phyloP scores from a whole-genome alignment of 2,797 vertebrate genomes.

The Pangasius mekongensis region DNA sequence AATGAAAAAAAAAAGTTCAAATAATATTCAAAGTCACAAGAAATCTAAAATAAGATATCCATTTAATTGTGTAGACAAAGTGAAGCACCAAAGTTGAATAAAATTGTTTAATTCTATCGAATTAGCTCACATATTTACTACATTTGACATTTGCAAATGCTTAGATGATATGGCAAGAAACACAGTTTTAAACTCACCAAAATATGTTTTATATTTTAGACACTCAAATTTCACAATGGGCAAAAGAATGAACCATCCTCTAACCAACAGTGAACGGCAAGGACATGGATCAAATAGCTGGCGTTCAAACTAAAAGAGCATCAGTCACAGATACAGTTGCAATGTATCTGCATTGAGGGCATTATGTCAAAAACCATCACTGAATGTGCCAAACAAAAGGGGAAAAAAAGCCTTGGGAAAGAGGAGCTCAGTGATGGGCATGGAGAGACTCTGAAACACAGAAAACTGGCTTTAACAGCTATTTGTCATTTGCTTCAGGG shows the following conservation, averaged over 20 bases:
- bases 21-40: background rate
- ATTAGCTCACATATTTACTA: background rate
- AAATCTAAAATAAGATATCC: background rate
- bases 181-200: background rate
- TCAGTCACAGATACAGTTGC: background rate
- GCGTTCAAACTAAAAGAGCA: background rate
- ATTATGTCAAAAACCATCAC: background rate
- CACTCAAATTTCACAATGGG: background rate
- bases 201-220: background rate
- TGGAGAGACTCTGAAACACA: background rate
- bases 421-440: background rate
- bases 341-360: background rate
- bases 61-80: background rate
- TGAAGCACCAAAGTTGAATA: background rate
- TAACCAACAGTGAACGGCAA: background rate
- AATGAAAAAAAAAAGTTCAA: background rate
- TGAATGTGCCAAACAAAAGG: conserved; percentile 7
- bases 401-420: background rate
- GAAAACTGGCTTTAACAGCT: background rate
- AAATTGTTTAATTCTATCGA: background rate
- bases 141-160: background rate
- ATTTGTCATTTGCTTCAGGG: background rate
- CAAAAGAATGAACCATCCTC: background rate
- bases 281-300: background rate
- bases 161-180: background rate